Evolutionary conservation across 2,888 invertebrate species (phyloP).

Genomic region (Ophion obscuratus): DNA sequence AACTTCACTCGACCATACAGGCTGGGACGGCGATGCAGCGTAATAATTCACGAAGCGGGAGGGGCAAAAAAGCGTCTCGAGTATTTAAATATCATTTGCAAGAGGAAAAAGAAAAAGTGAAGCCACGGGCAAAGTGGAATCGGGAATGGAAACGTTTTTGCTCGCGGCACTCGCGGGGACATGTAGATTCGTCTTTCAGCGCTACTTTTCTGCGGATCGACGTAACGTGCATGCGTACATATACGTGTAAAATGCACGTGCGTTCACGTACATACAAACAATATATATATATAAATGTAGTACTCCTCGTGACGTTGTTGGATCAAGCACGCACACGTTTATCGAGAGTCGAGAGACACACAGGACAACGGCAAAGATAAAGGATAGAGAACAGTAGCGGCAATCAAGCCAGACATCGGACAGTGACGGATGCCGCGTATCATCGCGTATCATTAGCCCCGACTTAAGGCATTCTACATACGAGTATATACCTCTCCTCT

Average conservation of each 20-base stretch:
- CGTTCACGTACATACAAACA: conserved; percentile 26
- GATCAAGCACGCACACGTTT: conserved; percentile 41
- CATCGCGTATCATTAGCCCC: conserved; percentile 83
- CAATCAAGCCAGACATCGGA: conserved; percentile 82
- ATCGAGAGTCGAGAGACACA: conserved; percentile 38
- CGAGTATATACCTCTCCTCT: conserved; percentile 62
- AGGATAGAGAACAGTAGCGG: conserved; percentile 82
- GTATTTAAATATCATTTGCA: conserved; percentile 20
- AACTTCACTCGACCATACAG: too few relatives aligned
- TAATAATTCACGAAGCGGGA: too few relatives aligned
- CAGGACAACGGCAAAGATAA: conserved; percentile 76
- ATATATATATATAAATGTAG: conserved; percentile 4
- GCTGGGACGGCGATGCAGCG: too few relatives aligned
- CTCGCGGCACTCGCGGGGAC: conserved; percentile 46
- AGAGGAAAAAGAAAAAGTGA: not conserved
- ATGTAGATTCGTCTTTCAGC: conserved; percentile 63
- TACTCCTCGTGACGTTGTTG: not conserved
- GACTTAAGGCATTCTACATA: conserved; percentile 76
- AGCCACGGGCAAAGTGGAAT: conserved; percentile 5
- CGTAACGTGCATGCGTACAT: conserved; percentile 41
- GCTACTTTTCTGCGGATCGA: conserved; percentile 49
- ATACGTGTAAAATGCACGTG: conserved; percentile 50
- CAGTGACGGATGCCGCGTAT: conserved; percentile 83
- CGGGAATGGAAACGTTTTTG: conserved; percentile 47
- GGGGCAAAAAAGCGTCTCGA: not conserved